Percentiles rank a stretch among this genome's conserved stretches.
Conservation (phyloP, 2,888 invertebrate species). For the Zeuzera pyrina region DNA sequence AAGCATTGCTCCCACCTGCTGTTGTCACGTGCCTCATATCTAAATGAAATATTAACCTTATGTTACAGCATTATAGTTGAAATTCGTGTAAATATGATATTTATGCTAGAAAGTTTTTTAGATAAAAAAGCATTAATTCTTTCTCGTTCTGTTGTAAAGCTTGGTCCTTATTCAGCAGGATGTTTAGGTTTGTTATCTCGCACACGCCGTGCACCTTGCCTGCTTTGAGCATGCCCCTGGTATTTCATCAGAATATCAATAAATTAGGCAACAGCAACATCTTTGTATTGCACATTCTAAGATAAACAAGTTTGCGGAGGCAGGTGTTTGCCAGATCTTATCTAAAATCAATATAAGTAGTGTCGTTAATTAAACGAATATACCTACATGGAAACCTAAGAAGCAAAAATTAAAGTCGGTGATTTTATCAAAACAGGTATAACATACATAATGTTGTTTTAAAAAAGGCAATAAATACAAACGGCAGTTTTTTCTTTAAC, state of each 20-base stretch:
- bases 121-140: slow-evolving; percentile 46
- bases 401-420: too few relatives aligned
- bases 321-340: slow-evolving; percentile 53
- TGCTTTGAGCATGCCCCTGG: slow-evolving; percentile 30
- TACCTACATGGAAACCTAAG: slow-evolving; percentile 25
- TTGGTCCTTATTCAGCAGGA: slow-evolving; percentile 54
- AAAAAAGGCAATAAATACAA: too few relatives aligned
- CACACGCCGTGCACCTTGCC: slow-evolving; percentile 66
- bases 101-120: slow-evolving; percentile 41
- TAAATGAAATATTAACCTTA: slow-evolving; percentile 20
- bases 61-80: slow-evolving; percentile 15
- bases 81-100: slow-evolving; percentile 8
- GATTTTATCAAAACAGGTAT: too few relatives aligned
- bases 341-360: slow-evolving; percentile 44
- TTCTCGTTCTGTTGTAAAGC: slow-evolving; percentile 45
- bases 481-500: too few relatives aligned
- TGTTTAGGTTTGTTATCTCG: slow-evolving; percentile 66
- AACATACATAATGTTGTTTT: too few relatives aligned
- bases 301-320: slow-evolving; percentile 49
- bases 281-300: slow-evolving; percentile 50
- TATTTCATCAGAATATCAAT: slow-evolving; percentile 45
- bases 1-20: slow-evolving; percentile 60
- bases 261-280: slow-evolving; percentile 52
- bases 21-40: slow-evolving; percentile 54
- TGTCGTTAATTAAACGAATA: slow-evolving; percentile 53